Base-by-base conservation (phyloP, 2,888 invertebrate genomes). In the Monopis laevigella region DNA sequence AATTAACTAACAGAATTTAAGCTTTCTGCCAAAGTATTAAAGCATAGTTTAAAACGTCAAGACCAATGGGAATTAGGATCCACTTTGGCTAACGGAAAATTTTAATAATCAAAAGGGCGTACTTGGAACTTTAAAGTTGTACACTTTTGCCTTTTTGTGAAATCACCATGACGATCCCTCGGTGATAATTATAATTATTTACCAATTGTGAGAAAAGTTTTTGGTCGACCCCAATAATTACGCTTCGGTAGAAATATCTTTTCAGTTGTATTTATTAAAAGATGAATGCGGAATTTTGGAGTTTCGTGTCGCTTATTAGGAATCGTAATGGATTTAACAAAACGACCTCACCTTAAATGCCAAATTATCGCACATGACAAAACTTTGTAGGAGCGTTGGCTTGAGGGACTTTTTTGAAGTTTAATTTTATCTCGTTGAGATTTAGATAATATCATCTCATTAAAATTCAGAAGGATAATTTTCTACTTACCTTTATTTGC, bases 131-230 rank as follows among this genome's bases (percentile, higher is more conserved):
- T 50, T 56, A 65, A 75, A 78, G 74, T 78, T 75, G 56, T 60
- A 53, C 60, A 62, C 68, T 65, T 65, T 64, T 60, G 65, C 68
- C 77, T 71, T 80, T 80, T 78, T 77, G 77, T 62, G 56, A 56
- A 65, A 59, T 65, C 66, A 62, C 69, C 67, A 69, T 66, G 70
- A 69, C 67, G 65, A 53, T 21, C 32, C 58, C 61, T 56, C 62
- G 53, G 65, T 60, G 69, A 78, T 75, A 66, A 78, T 78, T 77
- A 72, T 77, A 78, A 78, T 78, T 77, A 78, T 78, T 78, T 77
- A 70, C 66, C 78, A 68, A 78, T 78, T 78, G 70, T 64, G 62
- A 65, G 55, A 57, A 62, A 73, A 73, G 67, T 74, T 77, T 63
- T 53, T 52, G 54, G 51, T 61, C 55, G 51, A 62, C 59, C 48